Evolutionary conservation across 2,888 invertebrate species (phyloP).

Genomic region (Dryomyza anilis): DNA sequence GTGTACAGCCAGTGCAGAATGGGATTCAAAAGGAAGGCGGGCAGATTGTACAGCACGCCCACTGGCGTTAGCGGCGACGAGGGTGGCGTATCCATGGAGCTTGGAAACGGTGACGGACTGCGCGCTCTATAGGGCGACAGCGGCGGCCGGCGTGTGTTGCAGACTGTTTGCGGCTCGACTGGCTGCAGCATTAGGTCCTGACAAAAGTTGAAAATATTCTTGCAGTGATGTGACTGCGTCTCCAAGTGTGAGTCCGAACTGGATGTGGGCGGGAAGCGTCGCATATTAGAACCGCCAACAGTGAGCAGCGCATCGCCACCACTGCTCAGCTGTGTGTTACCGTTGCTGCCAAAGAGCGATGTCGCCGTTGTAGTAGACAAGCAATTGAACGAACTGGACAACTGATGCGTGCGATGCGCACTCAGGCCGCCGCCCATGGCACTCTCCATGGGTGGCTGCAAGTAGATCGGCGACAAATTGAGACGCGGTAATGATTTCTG

Average conservation of each 20-base stretch:
- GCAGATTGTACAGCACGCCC: constrained; percentile 65
- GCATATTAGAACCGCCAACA: constrained; percentile 38
- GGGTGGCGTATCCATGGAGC: constrained; percentile 56
- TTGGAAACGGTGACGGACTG: constrained; percentile 54
- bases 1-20: constrained; percentile 70
- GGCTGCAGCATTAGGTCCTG: constrained; percentile 51
- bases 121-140: constrained; percentile 55
- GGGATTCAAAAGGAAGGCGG: constrained; percentile 68
- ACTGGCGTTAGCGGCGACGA: constrained; percentile 60
- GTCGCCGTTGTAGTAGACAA: constrained; percentile 34
- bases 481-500: constrained; percentile 45
- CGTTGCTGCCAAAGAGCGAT: constrained; percentile 9
- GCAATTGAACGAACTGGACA: constrained; percentile 57
- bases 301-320: constrained; percentile 20
- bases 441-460: constrained; percentile 48
- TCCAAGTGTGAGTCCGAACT: constrained; percentile 57
- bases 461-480: constrained; percentile 51
- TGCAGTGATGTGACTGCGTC: constrained; percentile 43
- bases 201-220: constrained; percentile 57
- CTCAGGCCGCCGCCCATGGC: constrained; percentile 23
- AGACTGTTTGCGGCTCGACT: constrained; percentile 35
- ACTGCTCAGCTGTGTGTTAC: not conserved
- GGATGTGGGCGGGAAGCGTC: constrained; percentile 47
- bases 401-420: constrained; percentile 42
- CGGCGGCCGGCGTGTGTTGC: constrained; percentile 51